A percentile compares a stretch with the other conserved stretches of the same genome.
phyloP scores from a whole-genome alignment of 2,113 vertebrate species.

The Oreochromis tanganicae region DNA sequence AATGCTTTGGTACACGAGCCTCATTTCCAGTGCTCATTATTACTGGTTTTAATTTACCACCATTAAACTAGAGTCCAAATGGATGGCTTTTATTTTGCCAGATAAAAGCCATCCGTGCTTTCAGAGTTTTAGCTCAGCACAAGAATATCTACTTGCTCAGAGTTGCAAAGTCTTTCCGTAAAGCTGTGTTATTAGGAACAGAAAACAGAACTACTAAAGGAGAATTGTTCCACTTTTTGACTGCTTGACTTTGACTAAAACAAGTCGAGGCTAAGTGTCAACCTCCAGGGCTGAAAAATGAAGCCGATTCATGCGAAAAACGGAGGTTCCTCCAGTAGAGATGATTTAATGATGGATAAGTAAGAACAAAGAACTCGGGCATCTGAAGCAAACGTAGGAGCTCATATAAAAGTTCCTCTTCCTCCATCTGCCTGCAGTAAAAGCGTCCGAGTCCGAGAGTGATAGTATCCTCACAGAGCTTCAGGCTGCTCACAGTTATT shows the following conservation, averaged over 20 bases:
- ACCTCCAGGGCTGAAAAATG: neutral
- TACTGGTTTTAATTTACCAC: neutral
- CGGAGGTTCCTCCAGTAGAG: neutral
- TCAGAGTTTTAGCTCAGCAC: neutral
- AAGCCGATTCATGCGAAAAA: neutral
- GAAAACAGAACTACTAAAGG: neutral
- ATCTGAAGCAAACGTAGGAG: neutral
- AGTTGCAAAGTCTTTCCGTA: neutral
- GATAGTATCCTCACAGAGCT: accelerated
- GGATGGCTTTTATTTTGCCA: neutral
- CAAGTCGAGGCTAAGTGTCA: neutral
- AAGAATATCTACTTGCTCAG: neutral
- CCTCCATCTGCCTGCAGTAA: neutral
- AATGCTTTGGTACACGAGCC: neutral
- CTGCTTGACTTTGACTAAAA: neutral
- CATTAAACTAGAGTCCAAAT: neutral
- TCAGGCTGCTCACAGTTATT: neutral
- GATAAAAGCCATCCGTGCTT: neutral
- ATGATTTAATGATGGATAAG: neutral
- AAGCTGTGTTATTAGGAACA: neutral
- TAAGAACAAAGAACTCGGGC: neutral
- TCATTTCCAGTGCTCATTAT: neutral
- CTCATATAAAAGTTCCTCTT: neutral
- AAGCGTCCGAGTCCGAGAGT: accelerated
- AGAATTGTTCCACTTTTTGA: neutral